Conservation (phyloP, 1,140 invertebrate genomes). For the Zaprionus lachaisei region DNA sequence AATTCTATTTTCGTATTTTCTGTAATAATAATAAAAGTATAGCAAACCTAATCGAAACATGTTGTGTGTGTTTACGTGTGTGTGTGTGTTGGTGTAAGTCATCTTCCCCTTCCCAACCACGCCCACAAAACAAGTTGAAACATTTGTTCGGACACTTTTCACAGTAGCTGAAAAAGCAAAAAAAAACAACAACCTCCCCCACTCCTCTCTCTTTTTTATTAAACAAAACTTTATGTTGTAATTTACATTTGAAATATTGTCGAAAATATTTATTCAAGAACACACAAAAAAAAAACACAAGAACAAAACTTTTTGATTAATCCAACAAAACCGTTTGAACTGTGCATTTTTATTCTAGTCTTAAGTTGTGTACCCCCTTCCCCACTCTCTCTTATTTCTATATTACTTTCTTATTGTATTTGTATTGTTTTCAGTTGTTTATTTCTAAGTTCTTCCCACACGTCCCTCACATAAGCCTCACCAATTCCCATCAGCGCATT, state of each 20-base stretch:
- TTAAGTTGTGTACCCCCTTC: constrained; percentile 50
- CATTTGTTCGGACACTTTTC: constrained; percentile 44
- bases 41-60: constrained; percentile 45
- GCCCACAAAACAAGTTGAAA: constrained; percentile 30
- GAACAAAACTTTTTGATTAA: constrained; percentile 57
- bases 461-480: not conserved
- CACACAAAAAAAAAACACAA: constrained; percentile 37
- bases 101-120: not conserved
- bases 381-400: constrained; percentile 10
- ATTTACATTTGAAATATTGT: constrained; percentile 74
- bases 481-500: not conserved
- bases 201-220: not conserved
- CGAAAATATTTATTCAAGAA: constrained; percentile 77
- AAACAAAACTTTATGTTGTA: constrained; percentile 68
- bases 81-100: constrained; percentile 34
- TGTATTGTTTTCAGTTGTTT: constrained; percentile 73
- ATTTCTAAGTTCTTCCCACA: constrained; percentile 55
- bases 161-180: too few relatives aligned
- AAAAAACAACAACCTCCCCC: not conserved
- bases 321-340: constrained; percentile 55
- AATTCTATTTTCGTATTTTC: constrained; percentile 26
- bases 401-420: constrained; percentile 26
- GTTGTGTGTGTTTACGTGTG: constrained; percentile 17
- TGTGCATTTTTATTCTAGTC: constrained; percentile 77
- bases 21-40: constrained; percentile 19